Evolutionary conservation across 64 coral and sea anemone genomes (phyloP).

Genomic region (Dendrophyllia cribrosa): DNA sequence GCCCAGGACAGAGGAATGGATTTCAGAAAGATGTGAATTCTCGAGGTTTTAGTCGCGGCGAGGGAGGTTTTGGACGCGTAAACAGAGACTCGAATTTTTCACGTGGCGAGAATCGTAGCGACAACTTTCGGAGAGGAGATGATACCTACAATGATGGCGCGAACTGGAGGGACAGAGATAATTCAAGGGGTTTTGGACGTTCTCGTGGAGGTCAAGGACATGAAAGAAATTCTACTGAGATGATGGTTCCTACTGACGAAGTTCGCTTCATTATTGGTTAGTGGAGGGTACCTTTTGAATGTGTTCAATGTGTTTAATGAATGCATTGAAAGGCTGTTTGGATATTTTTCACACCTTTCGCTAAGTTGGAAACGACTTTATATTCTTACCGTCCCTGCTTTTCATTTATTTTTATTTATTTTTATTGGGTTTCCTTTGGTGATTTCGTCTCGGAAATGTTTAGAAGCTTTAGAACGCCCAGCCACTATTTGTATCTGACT

Average conservation of each 20-base stretch:
- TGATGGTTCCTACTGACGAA: conserved; percentile 36
- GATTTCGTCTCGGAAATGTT: too few species aligned
- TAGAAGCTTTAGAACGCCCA: too few species aligned
- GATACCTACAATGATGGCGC: neutral
- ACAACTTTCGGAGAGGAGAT: neutral
- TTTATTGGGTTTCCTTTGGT: too few species aligned
- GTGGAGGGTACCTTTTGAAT: neutral
- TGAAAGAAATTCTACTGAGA: conserved; percentile 7
- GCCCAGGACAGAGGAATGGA: conserved; percentile 9
- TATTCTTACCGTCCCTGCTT: too few species aligned
- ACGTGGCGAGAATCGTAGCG: neutral
- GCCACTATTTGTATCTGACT: too few species aligned
- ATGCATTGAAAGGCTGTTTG: neutral
- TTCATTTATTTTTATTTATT: too few species aligned
- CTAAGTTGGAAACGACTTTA: too few species aligned
- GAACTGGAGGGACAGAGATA: conserved; percentile 9
- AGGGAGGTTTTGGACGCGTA: neutral
- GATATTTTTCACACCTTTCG: too few species aligned
- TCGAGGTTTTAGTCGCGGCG: conserved; percentile 10
- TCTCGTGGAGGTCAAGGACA: conserved; percentile 17
- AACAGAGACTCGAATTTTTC: neutral
- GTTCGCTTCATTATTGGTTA: conserved; percentile 41
- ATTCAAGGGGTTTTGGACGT: conserved; percentile 4
- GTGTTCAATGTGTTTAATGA: too few species aligned
- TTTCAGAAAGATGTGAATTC: neutral